phyloP scores from a whole-genome alignment of 2,888 invertebrate species.

The Timandra comae region DNA sequence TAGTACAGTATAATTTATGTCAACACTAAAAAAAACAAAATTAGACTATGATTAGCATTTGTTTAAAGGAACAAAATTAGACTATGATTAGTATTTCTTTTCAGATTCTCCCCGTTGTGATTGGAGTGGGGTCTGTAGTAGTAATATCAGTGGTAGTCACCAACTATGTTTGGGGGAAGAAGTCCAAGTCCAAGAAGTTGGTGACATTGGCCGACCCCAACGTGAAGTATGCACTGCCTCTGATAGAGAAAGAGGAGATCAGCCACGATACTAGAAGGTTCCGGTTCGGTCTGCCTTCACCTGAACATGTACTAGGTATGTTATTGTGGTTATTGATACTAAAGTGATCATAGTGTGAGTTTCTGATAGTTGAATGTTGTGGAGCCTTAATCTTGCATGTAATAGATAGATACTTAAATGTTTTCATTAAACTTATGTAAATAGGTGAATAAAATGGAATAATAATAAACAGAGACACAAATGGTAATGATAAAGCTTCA shows the following conservation, averaged over 20 bases:
- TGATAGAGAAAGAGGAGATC: constrained; percentile 90
- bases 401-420: too few relatives aligned
- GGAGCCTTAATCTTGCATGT: too few relatives aligned
- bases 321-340: too few relatives aligned
- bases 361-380: too few relatives aligned
- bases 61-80: too few relatives aligned
- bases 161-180: constrained; percentile 70
- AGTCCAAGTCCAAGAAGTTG: constrained; percentile 51
- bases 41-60: constrained; percentile 6
- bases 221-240: constrained; percentile 89
- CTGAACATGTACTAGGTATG: constrained; percentile 91
- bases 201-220: constrained; percentile 87
- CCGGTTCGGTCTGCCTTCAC: constrained; percentile 91
- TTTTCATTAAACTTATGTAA: too few relatives aligned
- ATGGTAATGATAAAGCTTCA: too few relatives aligned
- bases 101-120: constrained; percentile 77
- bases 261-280: constrained; percentile 97
- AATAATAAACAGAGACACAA: too few relatives aligned
- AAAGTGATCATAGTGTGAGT: too few relatives aligned
- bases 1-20: too few relatives aligned
- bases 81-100: constrained; percentile 15
- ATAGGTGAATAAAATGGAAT: too few relatives aligned
- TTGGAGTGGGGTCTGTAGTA: constrained; percentile 77
- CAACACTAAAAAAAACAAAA: too few relatives aligned
- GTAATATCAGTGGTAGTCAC: constrained; percentile 78